Conservation (phyloP, 2,888 invertebrate genomes). For the Endomychus coccineus region DNA sequence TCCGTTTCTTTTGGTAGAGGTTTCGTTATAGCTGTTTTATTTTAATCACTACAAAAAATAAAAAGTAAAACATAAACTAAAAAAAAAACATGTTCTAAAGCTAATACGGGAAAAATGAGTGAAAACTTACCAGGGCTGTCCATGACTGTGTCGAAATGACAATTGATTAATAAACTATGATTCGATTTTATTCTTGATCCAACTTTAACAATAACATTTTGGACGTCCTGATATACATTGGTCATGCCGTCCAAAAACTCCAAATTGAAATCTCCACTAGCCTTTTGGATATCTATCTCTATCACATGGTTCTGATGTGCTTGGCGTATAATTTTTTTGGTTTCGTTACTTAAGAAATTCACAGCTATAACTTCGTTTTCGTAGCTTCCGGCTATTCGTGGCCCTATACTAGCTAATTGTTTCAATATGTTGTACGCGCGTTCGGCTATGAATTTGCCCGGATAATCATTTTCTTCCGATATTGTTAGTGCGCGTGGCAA, state of each 20-base stretch:
- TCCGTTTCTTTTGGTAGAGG: too few species aligned
- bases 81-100: too few species aligned
- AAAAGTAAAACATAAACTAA: too few species aligned
- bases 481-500: constrained; percentile 51
- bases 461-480: constrained; percentile 38
- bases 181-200: constrained; percentile 49
- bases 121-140: constrained; percentile 61
- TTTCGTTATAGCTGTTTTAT: too few species aligned
- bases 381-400: constrained; percentile 58
- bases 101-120: too few species aligned
- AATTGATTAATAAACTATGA: constrained; percentile 61
- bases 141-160: constrained; percentile 68
- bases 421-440: constrained; percentile 58
- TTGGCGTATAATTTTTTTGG: constrained; percentile 42
- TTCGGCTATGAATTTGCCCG: constrained; percentile 53
- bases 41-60: too few species aligned
- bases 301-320: constrained; percentile 47
- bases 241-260: constrained; percentile 65
- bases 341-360: constrained; percentile 44
- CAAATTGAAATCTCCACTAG: constrained; percentile 61
- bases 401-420: constrained; percentile 55
- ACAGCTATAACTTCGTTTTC: constrained; percentile 58
- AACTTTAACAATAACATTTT: constrained; percentile 61
- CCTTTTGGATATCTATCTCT: constrained; percentile 53
- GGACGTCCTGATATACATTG: constrained; percentile 60